Evolutionary conservation across 2,888 invertebrate genomes (phyloP), one percentile per base, ranked within the genome.

Genomic region (Amorpha juglandis): DNA sequence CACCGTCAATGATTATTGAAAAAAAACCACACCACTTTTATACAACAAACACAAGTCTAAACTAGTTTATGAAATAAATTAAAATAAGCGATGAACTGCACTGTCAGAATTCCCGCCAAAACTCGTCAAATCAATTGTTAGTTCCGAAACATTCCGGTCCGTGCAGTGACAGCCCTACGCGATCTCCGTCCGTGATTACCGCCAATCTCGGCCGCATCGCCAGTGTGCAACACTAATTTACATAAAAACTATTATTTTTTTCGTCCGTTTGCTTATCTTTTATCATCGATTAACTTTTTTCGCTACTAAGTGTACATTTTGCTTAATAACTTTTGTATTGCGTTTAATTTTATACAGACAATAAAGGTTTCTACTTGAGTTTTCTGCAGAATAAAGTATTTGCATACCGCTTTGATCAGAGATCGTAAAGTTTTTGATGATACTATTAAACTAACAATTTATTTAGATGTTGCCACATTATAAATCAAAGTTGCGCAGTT

Each of bases 191-290:
- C 69, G 74, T 75, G 81, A 82, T 82, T 74, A 71, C 70, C 38
- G 58, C 69, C 70, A 79, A 83, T 83, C 83, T 77, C 69, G 70
- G 70, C 69, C 73, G 80, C 80, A 83, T 84, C 82, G 69, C 71
- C 53, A 55, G 75, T 77, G 73, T 81, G 83, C 86, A 84, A 82
- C 78, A 77, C 86, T 87, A 84, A 88, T 89, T 88, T 88, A 88
- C 88, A 88, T 88, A 83, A 83, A 81, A 88, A 84, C 86, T 87
- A 87, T 88, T 87, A 88, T 87, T 86, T 85, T n/a, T 83, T 88
- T 81, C 77, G 73, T 77, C 73, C 74, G 73, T 73, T 68, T 71
- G 66, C 72, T 80, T 82, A 81, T 86, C 82, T 80, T 77, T 71
- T 78, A 75, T 76, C 79, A 80, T 82, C 81, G 80, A 84, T 85